These are phyloP conservation scores for Hydraecia micacea DNA, from an alignment of 2,888 invertebrate species.

Conservation along the genomic window DNA sequence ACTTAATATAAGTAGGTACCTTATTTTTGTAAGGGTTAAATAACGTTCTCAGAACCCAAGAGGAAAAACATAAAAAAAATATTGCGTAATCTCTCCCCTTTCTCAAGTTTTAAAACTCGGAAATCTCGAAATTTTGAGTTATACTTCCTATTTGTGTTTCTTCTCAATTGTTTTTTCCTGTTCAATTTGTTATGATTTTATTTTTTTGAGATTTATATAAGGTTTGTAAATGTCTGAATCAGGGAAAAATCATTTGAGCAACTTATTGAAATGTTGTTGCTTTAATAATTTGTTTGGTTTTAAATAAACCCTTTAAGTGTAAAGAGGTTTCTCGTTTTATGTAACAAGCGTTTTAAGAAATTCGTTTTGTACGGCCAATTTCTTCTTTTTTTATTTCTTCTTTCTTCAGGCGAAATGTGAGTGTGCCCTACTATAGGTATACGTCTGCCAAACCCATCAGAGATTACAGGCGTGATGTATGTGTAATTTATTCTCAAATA, in stretches of 20 bases:
- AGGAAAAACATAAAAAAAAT: constrained; percentile 40
- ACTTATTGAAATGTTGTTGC: not conserved
- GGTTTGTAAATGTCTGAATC: not conserved
- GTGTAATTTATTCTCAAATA: not conserved
- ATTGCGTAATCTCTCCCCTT: constrained; percentile 32
- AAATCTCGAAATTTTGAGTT: constrained; percentile 39
- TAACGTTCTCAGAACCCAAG: constrained; percentile 1
- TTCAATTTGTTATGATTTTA: constrained; percentile 20
- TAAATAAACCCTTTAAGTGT: not conserved
- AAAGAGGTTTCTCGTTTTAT: not conserved
- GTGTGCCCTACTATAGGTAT: not conserved
- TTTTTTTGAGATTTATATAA: constrained; percentile 11
- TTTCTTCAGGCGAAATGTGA: not conserved
- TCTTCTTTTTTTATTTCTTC: not conserved
- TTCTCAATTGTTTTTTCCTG: constrained; percentile 46
- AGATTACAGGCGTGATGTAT: not conserved
- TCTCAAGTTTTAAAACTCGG: constrained; percentile 32
- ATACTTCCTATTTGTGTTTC: constrained; percentile 38
- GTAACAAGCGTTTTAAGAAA: not conserved
- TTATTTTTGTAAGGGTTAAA: constrained; percentile 21
- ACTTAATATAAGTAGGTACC: constrained; percentile 37
- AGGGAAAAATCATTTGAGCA: not conserved
- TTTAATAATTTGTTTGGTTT: not conserved
- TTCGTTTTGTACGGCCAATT: too few species aligned
- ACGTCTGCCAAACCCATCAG: not conserved